Evolutionary conservation across 2,888 invertebrate genomes (phyloP).

Genomic region (Drosophila trichaetosa): DNA sequence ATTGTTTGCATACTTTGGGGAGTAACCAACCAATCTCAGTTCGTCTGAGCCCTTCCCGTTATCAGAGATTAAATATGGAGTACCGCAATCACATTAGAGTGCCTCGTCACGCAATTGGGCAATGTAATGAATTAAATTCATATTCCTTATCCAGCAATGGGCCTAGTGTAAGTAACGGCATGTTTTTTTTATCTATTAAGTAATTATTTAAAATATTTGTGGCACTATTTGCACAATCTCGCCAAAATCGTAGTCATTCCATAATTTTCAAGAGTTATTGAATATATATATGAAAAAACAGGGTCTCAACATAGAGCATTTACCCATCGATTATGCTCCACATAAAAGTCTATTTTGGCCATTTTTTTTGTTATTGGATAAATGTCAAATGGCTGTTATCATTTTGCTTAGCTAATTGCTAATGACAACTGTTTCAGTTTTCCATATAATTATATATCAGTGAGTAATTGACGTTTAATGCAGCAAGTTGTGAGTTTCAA

Average conservation of each 20-base stretch:
- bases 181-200: too few species aligned
- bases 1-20: constrained; percentile 21
- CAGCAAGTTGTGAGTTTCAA: background rate
- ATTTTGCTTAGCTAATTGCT: constrained; percentile 9
- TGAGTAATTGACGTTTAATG: background rate
- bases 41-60: constrained; percentile 26
- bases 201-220: background rate
- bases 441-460: constrained; percentile 12
- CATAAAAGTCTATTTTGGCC: background rate
- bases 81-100: constrained; percentile 40
- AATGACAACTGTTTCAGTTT: constrained; percentile 19
- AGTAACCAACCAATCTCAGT: constrained; percentile 26
- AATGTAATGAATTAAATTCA: constrained; percentile 23
- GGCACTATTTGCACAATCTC: fast-evolving
- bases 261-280: background rate
- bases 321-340: background rate
- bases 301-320: background rate
- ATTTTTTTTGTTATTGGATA: background rate
- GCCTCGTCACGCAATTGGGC: constrained; percentile 1
- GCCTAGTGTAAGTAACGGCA: background rate
- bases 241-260: background rate
- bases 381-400: constrained; percentile 9
- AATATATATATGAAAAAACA: fast-evolving
- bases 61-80: constrained; percentile 45
- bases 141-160: background rate